Percentiles rank a stretch among this genome's conserved stretches.
Conservation (phyloP, 2,113 vertebrate species). For the Sminthopsis crassicaudata region DNA sequence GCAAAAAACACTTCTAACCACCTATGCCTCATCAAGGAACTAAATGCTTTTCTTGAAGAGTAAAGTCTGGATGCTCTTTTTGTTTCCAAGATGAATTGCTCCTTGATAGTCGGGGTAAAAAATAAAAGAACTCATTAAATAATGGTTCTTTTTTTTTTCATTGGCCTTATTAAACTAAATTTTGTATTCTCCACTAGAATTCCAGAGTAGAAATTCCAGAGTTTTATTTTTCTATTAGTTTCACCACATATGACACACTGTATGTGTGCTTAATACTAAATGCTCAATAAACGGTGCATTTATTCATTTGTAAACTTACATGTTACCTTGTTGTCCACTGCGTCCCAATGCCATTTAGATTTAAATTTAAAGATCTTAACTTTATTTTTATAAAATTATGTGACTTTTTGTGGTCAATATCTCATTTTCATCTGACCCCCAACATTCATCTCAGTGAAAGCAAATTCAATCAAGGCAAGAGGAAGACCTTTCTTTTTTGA, state of each 20-base stretch:
- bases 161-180: not conserved
- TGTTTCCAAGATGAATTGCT: not conserved
- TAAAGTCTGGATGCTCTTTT: not conserved
- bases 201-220: not conserved
- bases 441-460: not conserved
- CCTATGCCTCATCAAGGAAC: not conserved
- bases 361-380: not conserved
- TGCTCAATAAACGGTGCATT: not conserved
- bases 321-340: not conserved
- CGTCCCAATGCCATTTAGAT: not conserved
- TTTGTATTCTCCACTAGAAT: not conserved
- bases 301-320: not conserved
- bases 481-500: not conserved
- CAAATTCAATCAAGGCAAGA: not conserved
- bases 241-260: not conserved
- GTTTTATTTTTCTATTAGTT: not conserved
- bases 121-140: not conserved
- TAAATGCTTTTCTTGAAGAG: not conserved
- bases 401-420: not conserved
- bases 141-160: not conserved
- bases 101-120: not conserved
- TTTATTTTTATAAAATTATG: not conserved
- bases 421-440: not conserved
- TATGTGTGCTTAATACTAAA: not conserved
- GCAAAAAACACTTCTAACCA: not conserved